Conservation (phyloP, 2,113 vertebrate species). For the Perca fluviatilis region DNA sequence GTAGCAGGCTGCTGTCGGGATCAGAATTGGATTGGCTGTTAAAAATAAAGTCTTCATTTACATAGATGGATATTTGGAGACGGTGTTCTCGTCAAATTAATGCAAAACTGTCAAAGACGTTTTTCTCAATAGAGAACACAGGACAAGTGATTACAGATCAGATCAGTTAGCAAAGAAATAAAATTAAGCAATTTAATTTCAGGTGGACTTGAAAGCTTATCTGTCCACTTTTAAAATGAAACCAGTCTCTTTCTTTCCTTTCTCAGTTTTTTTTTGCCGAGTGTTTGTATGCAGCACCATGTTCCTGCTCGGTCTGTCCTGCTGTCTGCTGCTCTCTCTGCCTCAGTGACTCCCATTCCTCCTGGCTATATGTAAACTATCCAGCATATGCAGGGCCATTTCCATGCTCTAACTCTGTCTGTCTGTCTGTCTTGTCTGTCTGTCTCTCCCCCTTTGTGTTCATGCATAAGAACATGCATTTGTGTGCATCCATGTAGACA, state of each 20-base stretch:
- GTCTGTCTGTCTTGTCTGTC: constrained; percentile 5
- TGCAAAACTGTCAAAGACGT: neutral
- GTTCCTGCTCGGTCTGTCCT: constrained; percentile 36
- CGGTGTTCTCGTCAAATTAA: neutral
- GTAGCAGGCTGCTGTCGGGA: too few species aligned
- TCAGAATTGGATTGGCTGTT: neutral
- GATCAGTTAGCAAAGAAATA: neutral
- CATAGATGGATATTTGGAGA: neutral
- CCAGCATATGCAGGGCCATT: constrained; percentile 27
- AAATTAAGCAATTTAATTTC: neutral
- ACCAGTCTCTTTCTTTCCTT: neutral
- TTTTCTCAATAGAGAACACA: too few species aligned
- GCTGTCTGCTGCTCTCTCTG: constrained; percentile 52
- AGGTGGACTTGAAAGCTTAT: neutral
- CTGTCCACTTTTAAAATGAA: neutral
- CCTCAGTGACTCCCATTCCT: constrained; percentile 40
- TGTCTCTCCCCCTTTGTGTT: constrained; percentile 33
- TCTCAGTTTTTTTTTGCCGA: neutral
- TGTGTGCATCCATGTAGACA: constrained; percentile 53
- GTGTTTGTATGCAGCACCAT: constrained; percentile 51
- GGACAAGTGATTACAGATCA: neutral
- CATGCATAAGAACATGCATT: constrained; percentile 55
- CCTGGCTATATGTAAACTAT: constrained; percentile 49
- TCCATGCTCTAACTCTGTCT: constrained; percentile 29
- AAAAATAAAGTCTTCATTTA: neutral